Conservation (phyloP, 2,888 invertebrate genomes). For the Ecliptopera silaceata region DNA sequence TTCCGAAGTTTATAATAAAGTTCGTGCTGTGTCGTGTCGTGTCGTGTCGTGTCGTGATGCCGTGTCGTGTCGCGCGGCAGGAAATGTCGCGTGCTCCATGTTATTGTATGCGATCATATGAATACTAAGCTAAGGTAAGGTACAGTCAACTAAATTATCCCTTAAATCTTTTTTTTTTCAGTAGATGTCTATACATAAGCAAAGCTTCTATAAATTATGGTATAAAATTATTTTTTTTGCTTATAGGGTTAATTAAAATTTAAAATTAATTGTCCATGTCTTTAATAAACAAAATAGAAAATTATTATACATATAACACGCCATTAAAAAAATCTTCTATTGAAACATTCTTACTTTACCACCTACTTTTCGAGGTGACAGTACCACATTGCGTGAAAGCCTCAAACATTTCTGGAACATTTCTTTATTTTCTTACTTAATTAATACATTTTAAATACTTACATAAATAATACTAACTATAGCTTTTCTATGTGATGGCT, state of each 20-base stretch:
- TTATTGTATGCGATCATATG: slow-evolving; percentile 7
- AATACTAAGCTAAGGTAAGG: neutral
- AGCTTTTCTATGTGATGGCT: too few species aligned
- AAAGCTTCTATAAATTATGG: too few species aligned
- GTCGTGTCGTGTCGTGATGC: slow-evolving; percentile 6
- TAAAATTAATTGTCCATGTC: too few species aligned
- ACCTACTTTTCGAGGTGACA: neutral
- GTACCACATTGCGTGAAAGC: neutral
- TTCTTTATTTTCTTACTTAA: neutral
- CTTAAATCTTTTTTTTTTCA: too few species aligned
- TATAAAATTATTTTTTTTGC: too few species aligned
- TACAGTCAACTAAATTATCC: neutral
- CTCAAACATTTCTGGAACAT: neutral
- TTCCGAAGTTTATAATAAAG: neutral
- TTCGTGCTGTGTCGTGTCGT: neutral
- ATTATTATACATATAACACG: too few species aligned
- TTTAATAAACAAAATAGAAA: too few species aligned
- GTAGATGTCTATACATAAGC: too few species aligned
- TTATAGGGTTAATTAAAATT: too few species aligned
- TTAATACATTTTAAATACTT: neutral
- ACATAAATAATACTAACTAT: too few species aligned
- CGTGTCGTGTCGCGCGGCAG: slow-evolving; percentile 16
- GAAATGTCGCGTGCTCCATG: slow-evolving; percentile 12
- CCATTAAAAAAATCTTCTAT: too few species aligned
- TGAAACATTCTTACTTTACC: too few species aligned